Evolutionary conservation across 2,113 vertebrate species (phyloP).

Genomic region (Stercorarius parasiticus): DNA sequence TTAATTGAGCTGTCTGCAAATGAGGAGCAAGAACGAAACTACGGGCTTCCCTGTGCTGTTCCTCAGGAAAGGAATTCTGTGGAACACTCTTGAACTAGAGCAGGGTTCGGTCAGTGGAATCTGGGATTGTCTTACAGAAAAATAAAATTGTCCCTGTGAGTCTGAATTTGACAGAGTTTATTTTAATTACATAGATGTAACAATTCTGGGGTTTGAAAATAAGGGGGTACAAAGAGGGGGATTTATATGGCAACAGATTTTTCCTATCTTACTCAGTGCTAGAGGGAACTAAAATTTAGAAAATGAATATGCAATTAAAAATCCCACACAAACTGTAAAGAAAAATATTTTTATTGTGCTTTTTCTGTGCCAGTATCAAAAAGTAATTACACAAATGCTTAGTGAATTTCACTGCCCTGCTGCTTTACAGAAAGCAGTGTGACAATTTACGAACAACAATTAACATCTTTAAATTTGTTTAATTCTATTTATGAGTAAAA

Average conservation of each 20-base stretch:
- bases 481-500: neutral
- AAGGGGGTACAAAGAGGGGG: neutral
- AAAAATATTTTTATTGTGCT: constrained; percentile 19
- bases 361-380: constrained; percentile 9
- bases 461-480: neutral
- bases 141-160: neutral
- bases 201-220: neutral
- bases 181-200: neutral
- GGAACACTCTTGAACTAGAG: neutral
- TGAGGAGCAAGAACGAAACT: neutral
- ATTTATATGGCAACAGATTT: neutral
- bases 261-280: neutral
- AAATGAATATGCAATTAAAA: constrained; percentile 28
- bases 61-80: neutral
- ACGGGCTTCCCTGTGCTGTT: neutral
- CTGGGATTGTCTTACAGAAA: neutral
- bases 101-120: neutral
- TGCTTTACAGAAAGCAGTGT: constrained; percentile 10
- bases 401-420: constrained; percentile 15
- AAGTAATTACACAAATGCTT: constrained; percentile 24
- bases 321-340: neutral
- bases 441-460: neutral
- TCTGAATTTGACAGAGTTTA: neutral
- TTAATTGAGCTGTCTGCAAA: neutral
- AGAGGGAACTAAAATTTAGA: neutral